phyloP scores from a whole-genome alignment of 2,113 vertebrate genomes.

The Bubo scandiacus region DNA sequence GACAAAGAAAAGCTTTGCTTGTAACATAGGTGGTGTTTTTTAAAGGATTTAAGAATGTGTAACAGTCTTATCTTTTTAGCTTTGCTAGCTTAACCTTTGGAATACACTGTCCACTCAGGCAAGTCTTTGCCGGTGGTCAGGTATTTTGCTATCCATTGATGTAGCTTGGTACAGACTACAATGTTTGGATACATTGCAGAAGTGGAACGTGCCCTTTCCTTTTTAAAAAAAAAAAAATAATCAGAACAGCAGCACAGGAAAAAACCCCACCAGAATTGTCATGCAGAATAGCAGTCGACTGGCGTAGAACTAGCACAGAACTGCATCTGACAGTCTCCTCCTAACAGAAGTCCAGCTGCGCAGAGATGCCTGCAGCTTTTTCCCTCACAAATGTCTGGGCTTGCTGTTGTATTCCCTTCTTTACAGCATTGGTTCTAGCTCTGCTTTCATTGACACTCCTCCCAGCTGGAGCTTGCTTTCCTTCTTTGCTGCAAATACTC shows the following conservation, averaged over 20 bases:
- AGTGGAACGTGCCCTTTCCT: not conserved
- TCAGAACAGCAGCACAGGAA: not conserved
- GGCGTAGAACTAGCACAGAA: not conserved
- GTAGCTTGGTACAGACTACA: not conserved
- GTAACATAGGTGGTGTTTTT: not conserved
- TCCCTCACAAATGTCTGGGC: not conserved
- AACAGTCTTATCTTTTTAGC: not conserved
- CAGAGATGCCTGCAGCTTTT: not conserved
- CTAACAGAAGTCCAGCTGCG: slow-evolving; percentile 24
- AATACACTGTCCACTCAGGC: not conserved
- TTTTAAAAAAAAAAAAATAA: not conserved
- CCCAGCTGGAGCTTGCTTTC: not conserved
- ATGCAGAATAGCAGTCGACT: not conserved
- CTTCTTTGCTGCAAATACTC: not conserved
- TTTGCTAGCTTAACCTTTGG: not conserved
- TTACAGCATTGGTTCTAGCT: not conserved
- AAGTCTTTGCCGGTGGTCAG: not conserved
- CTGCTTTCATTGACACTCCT: not conserved
- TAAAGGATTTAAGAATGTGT: not conserved
- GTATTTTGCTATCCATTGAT: not conserved
- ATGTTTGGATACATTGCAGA: not conserved
- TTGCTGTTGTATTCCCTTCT: not conserved
- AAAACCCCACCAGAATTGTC: not conserved
- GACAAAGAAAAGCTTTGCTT: not conserved
- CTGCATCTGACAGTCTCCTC: not conserved